Conservation (phyloP, 2,797 vertebrate genomes). For the Danio jaintianensis region DNA sequence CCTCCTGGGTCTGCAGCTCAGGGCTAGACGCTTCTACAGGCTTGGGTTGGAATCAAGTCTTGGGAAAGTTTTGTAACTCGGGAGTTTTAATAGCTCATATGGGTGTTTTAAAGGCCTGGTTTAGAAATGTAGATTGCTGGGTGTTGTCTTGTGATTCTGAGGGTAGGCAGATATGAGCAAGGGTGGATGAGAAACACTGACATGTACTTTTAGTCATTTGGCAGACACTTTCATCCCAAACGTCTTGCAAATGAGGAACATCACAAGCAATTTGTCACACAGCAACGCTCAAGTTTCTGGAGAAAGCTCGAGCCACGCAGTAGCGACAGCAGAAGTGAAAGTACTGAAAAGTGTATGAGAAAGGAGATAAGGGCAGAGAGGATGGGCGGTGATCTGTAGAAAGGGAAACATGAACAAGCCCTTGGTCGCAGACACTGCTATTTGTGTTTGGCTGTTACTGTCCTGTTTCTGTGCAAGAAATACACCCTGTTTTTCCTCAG, state of each 20-base stretch:
- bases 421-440: conserved; percentile 22
- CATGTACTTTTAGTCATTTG: background rate
- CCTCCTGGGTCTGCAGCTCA: conserved; percentile 27
- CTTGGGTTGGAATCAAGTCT: conserved; percentile 22
- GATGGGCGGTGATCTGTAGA: background rate
- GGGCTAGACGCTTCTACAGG: conserved; percentile 16
- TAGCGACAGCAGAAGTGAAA: conserved; percentile 21
- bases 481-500: conserved; percentile 23
- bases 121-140: conserved; percentile 65
- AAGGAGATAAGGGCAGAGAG: conserved; percentile 4
- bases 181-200: conserved; percentile 39
- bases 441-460: conserved; percentile 33
- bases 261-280: background rate
- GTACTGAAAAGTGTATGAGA: background rate
- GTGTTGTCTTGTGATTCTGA: conserved; percentile 61
- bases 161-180: conserved; percentile 46
- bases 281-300: background rate
- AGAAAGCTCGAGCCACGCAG: background rate
- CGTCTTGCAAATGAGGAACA: background rate
- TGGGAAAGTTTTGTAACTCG: conserved; percentile 17
- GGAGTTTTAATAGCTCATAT: conserved; percentile 58
- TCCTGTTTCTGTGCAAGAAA: conserved; percentile 24
- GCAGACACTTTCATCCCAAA: background rate
- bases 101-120: conserved; percentile 55
- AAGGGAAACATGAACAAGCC: conserved; percentile 19